Evolutionary conservation across 2,113 vertebrate species (phyloP), one percentile per base, ranked within the genome.

Genomic region (Rhinopomastus cyanomelas): DNA sequence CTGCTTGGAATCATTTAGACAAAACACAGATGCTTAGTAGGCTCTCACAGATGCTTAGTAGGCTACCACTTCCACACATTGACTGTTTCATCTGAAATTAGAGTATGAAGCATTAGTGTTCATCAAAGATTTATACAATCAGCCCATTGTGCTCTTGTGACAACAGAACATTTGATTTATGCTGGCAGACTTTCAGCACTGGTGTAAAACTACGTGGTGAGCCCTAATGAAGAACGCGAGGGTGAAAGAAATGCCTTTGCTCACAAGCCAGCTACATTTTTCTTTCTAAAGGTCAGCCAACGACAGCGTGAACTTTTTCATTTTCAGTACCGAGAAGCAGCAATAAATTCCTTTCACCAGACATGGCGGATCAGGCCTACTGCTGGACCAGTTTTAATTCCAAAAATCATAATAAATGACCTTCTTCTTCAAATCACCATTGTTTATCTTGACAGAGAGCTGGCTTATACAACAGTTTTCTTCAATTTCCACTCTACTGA

Each of bases 261-360:
- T 69, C 59, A 87, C 94, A 96, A 96, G 42, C 39, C 90, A 93
- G 90, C 30, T 85, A 90, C 86, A 93, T 96, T 97, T 97, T 97
- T 97, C 95, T 97, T 97, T 95, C 82, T 96, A 97, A 97, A 98
- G 97, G 96, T 98, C 95, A 97, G 89, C 97, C 92, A 97, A 95
- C 97, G 96, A 96, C 96, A 97, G 93, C 90, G 89, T 95, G 95
- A 97, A 97, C 96, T 95, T 97, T 96, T 97, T 96, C 83, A 81
- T 93, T 95, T 94, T 90, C 69, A 90, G 92, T 96, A 94, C 90
- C 89, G 89, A 95, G 94, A 96, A 97, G 86, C 14, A 94, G 87
- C 79, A 96, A 96, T 96, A 97, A 97, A 97, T 97, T 96, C 61
- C 81, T 97, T 97, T 95, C 66, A 83, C 79, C 90, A 52, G 93